Base-by-base conservation (phyloP, 2,113 vertebrate species). In the Hyaena hyaena region DNA sequence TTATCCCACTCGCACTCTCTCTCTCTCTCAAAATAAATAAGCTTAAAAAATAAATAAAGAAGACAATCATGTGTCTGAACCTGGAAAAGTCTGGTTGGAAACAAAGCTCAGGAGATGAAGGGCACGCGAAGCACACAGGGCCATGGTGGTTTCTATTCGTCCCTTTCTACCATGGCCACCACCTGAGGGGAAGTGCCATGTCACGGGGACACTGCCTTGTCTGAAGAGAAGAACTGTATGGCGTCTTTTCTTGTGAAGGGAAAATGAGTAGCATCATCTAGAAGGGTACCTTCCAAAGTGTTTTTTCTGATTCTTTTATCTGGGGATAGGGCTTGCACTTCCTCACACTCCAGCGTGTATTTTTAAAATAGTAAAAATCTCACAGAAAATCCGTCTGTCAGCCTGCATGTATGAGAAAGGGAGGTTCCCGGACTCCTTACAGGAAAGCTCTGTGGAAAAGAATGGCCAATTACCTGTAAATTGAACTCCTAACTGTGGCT, bases 251-350 rank as follows among this genome's bases (percentile, higher is more conserved):
- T 95, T 77, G 73, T 83, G 89, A 97, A 98, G 97, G 97, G 84
- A 92, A 98, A 98, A 98, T 48, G 94, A 96, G 43, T 93, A 92
- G 53, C 92, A 93, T 95, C 90, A 96, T 85, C 93, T 81, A 93
- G 33, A 94, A 93, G 71, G 53, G 31, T 55, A n/a, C n/a, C 85
- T 58, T 74, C 97, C 7, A 7, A 3, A 71, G 35, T 28, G 14
- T 33, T 88, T 31, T 48, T 96, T 89, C 88, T 71, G 66, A 96
- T 92, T 98, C 93, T 88, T 68, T 77, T 86, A 76, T 93, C 93
- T 50, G 93, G 92, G 61, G 79, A 77, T 96, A 97, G 31, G 31
- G 50, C 81, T 96, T 86, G 24, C 16, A 7, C 33, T 31, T 28
- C 4, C 9, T 11, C n/a, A 19, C 17, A 19, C 24, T 39, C 63